phyloP scores from a whole-genome alignment of 2,797 vertebrate species.

The Lophius americanus region DNA sequence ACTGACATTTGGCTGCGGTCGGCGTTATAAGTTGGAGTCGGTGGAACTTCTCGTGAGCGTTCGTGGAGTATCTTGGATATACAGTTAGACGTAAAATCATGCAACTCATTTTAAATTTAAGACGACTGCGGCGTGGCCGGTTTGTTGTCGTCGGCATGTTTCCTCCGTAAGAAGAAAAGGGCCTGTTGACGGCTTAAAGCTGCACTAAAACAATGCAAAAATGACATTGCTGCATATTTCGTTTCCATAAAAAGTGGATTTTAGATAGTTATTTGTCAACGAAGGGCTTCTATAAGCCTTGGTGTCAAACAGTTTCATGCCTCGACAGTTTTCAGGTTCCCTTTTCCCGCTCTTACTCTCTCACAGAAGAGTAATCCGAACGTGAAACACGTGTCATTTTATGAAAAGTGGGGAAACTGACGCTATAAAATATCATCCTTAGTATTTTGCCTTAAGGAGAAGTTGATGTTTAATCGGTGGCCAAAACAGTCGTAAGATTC shows the following conservation, averaged over 20 bases:
- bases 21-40: slow-evolving; percentile 10
- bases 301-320: slow-evolving; percentile 12
- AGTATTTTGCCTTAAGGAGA: slow-evolving; percentile 42
- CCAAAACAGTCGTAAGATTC: slow-evolving; percentile 33
- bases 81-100: slow-evolving; percentile 55
- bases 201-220: slow-evolving; percentile 42
- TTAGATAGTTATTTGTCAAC: too few relatives aligned
- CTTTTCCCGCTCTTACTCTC: slow-evolving; percentile 12
- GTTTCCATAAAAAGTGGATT: slow-evolving; percentile 14
- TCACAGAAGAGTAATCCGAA: slow-evolving; percentile 31
- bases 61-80: slow-evolving; percentile 43
- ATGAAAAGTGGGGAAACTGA: slow-evolving; percentile 41
- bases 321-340: slow-evolving; percentile 14
- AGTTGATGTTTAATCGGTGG: slow-evolving; percentile 40
- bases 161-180: slow-evolving; percentile 22
- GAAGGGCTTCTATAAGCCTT: too few relatives aligned
- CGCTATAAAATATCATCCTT: slow-evolving; percentile 19
- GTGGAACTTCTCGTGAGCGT: slow-evolving; percentile 2
- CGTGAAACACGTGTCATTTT: slow-evolving; percentile 52
- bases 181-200: slow-evolving; percentile 38
- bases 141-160: slow-evolving; percentile 9
- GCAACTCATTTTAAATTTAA: slow-evolving; percentile 53
- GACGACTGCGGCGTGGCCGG: slow-evolving; percentile 41
- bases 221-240: slow-evolving; percentile 17
- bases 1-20: slow-evolving; percentile 28